Evolutionary conservation across 2,888 invertebrate species (phyloP).

Genomic region (Amphipoea lucens): DNA sequence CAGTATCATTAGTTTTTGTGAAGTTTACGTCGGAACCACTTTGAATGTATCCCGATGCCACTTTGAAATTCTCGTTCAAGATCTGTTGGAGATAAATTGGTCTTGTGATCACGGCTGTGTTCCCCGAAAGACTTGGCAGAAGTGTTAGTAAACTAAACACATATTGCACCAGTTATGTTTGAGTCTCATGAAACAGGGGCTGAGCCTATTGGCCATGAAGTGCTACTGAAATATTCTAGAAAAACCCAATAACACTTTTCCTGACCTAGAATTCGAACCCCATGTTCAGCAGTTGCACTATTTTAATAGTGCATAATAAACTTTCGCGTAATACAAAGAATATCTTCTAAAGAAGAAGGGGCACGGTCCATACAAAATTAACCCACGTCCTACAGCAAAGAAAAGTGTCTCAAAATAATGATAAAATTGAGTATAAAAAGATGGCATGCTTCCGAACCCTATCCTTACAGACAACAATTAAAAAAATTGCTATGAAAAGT

Average conservation of each 20-base stretch:
- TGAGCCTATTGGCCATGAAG: neutral
- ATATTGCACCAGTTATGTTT: neutral
- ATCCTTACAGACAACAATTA: too few species aligned
- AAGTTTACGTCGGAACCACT: neutral
- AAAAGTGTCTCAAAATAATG: too few species aligned
- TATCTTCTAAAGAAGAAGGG: neutral
- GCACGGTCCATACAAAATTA: too few species aligned
- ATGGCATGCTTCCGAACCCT: too few species aligned
- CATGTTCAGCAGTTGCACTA: neutral
- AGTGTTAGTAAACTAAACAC: neutral
- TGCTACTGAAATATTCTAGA: neutral
- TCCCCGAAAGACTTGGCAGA: neutral
- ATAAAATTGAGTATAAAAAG: too few species aligned
- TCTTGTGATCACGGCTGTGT: neutral
- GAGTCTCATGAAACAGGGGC: neutral
- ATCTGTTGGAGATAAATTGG: slow-evolving; percentile 8
- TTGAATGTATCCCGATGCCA: slow-evolving; percentile 31
- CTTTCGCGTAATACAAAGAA: neutral
- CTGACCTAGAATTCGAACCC: neutral
- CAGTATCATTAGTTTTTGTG: neutral
- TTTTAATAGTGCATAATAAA: neutral
- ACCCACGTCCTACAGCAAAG: too few species aligned
- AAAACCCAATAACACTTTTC: neutral
- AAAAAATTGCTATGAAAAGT: too few species aligned
- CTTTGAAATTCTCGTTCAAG: slow-evolving; percentile 23